Base-by-base conservation (phyloP, 2,797 vertebrate genomes). In the Cichlasoma orientale region DNA sequence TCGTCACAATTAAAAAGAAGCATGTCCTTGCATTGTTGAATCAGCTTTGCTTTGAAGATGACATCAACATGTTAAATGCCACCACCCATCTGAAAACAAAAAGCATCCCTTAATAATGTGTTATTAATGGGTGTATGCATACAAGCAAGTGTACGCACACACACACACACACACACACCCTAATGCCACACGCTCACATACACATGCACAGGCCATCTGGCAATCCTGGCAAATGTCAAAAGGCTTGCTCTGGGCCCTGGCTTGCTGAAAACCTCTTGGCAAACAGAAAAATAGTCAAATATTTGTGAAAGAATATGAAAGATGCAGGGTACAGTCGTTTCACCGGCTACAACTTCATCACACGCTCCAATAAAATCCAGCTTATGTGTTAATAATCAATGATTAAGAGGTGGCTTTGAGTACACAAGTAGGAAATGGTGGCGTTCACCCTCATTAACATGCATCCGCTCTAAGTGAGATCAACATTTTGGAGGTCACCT, bases 151-250 rank as follows among this genome's bases (percentile, higher is more conserved):
- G 16, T 11, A 47, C 14, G 31, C 12, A 72, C 58, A 70, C 19
- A 69, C 52, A 66, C 27, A 55, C 29, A 41, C 47, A 66, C 27
- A 55, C 29, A 41, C 47, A 61, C 29, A 58, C 25, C n/a, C 44
- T 10, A 58, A 78, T 55, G 36, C 33, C 33, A 55, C 72, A 73
- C 23, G 56, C 56, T 41, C 31, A 50, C 29, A 66, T 11, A 74
- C 73, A 82, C 72, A 79, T 53, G n/a, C 55, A 59, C 55, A 76
- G 41, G 63, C 86, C 89, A 90, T 91, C 90, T 92, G 87, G 78
- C 69, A 77, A 74, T 81, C 61, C 83, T 86, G 82, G 79, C 75
- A 86, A 78, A 86, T 81, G 78, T 86, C 82, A 82, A 36, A 83
- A 73, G 82, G 75, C 81, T 89, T 72, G n/a, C 55, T 86, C 44